A percentile compares a stretch with the other conserved stretches of the same genome.
phyloP scores from a whole-genome alignment of 1,140 invertebrate species.

The Steinernema feltiae region DNA sequence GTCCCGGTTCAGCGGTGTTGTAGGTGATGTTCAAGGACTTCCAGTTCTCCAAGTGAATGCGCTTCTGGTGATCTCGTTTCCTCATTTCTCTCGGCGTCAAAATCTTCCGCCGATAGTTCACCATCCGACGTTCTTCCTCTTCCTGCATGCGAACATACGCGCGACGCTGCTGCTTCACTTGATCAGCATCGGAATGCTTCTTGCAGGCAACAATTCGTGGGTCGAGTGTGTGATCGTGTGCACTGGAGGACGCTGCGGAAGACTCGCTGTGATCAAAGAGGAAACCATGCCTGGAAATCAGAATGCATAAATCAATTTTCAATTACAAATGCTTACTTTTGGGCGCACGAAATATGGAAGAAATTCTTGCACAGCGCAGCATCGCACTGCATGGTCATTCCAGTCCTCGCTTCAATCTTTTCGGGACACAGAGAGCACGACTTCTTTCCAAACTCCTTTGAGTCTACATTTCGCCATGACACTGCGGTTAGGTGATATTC shows the following conservation, averaged over 20 bases:
- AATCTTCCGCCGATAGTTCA: background rate
- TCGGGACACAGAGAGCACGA: background rate
- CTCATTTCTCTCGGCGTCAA: background rate
- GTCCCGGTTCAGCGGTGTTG: background rate
- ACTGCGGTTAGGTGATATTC: conserved; percentile 57
- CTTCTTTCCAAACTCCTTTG: background rate
- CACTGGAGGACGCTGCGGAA: background rate
- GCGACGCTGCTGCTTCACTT: background rate
- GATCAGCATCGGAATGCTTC: background rate
- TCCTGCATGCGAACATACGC: background rate
- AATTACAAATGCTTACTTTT: background rate
- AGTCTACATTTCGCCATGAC: conserved; percentile 18
- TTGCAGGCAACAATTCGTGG: conserved; percentile 3
- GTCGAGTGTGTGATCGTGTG: background rate
- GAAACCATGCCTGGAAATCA: background rate
- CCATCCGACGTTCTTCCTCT: conserved; percentile 3
- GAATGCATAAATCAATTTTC: too few species aligned
- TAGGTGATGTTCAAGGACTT: background rate
- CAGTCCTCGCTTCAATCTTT: background rate
- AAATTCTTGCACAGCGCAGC: background rate
- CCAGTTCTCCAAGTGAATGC: background rate
- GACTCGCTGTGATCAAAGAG: background rate
- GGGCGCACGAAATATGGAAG: background rate
- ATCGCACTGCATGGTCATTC: background rate
- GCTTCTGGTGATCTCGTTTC: background rate